Evolutionary conservation across 1,140 invertebrate genomes (phyloP).

Genomic region (Tenebrio molitor): DNA sequence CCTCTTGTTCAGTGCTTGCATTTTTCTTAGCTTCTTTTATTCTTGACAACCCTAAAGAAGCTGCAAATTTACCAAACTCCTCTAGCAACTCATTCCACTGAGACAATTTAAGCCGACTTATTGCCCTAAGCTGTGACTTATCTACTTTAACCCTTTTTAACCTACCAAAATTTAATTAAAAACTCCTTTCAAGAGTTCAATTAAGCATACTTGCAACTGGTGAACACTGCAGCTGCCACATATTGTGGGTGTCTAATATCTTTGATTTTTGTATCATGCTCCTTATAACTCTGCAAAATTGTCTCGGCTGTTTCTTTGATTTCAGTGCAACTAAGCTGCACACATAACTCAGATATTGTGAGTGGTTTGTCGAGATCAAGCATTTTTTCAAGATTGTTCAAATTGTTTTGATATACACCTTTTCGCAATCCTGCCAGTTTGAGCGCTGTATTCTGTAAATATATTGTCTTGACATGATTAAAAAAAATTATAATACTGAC

Average conservation of each 20-base stretch:
- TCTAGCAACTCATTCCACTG: constrained; percentile 66
- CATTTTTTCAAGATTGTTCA: constrained; percentile 66
- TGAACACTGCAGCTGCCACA: constrained; percentile 66
- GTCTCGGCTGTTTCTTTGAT: constrained; percentile 63
- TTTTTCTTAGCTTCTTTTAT: constrained; percentile 30
- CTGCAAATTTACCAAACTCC: constrained; percentile 64
- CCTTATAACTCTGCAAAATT: constrained; percentile 62
- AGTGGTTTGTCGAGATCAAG: constrained; percentile 64
- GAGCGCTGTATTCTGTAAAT: constrained; percentile 63
- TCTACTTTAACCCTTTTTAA: constrained; percentile 63
- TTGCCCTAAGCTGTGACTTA: constrained; percentile 63
- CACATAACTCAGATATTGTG: constrained; percentile 65
- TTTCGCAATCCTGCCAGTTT: constrained; percentile 65
- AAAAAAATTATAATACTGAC: too few species aligned
- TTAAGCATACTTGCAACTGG: constrained; percentile 63
- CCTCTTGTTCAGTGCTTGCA: neutral
- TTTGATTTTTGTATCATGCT: constrained; percentile 56
- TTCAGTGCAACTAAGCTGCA: constrained; percentile 65
- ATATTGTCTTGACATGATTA: constrained; percentile 3
- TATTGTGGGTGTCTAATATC: constrained; percentile 67
- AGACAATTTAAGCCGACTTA: constrained; percentile 65
- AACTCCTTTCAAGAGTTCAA: neutral
- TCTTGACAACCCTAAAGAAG: constrained; percentile 33
- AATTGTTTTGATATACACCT: constrained; percentile 64
- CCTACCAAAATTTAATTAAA: constrained; percentile 53